phyloP scores from a whole-genome alignment of 2,113 vertebrate species.

The Lophotis ruficrista region DNA sequence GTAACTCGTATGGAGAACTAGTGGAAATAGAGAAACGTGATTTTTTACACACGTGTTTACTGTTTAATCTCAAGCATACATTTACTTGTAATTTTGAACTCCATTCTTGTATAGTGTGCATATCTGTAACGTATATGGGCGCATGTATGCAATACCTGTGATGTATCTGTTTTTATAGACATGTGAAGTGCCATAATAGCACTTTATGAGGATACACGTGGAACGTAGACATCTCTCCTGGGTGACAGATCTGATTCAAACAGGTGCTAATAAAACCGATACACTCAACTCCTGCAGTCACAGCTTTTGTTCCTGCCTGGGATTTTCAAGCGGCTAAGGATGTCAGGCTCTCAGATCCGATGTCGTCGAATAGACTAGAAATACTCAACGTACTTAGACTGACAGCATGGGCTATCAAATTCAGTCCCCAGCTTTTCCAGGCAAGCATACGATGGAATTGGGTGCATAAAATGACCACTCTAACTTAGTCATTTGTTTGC shows the following conservation, averaged over 20 bases:
- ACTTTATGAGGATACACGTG: not conserved
- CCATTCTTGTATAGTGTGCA: not conserved
- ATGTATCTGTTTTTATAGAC: not conserved
- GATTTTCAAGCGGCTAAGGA: not conserved
- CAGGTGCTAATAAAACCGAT: not conserved
- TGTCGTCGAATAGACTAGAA: not conserved
- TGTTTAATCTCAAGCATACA: not conserved
- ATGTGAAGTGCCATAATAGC: not conserved
- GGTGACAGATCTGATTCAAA: not conserved
- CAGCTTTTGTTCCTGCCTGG: not conserved
- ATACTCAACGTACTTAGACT: not conserved
- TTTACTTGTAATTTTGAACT: not conserved
- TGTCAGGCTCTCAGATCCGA: not conserved
- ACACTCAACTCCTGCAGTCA: not conserved
- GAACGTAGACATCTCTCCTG: not conserved
- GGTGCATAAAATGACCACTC: not conserved
- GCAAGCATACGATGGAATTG: fast-evolving
- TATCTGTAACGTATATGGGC: not conserved
- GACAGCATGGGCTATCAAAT: not conserved
- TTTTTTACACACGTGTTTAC: not conserved
- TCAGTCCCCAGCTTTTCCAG: not conserved
- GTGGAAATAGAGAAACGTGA: not conserved
- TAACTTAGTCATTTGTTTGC: not conserved
- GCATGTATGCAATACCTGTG: not conserved
- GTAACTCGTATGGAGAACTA: not conserved